These are phyloP conservation scores for Malaclemys terrapin DNA, from an alignment of 2,113 vertebrate genomes.

Conservation along the genomic window DNA sequence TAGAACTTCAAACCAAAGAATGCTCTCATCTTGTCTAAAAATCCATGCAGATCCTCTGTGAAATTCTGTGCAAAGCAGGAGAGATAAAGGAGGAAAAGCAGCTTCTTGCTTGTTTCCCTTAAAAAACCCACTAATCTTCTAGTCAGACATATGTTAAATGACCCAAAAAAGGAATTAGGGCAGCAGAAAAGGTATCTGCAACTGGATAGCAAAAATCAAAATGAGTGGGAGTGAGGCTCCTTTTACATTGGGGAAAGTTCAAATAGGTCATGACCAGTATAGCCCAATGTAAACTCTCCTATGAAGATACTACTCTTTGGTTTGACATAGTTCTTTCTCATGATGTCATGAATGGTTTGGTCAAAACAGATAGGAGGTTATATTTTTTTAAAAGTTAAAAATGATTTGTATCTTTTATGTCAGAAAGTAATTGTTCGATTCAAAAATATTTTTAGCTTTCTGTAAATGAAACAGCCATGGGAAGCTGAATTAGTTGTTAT, in stretches of 20 bases:
- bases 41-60: not conserved
- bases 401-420: not conserved
- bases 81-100: not conserved
- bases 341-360: not conserved
- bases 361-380: not conserved
- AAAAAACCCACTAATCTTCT: constrained; percentile 34
- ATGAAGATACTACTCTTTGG: constrained; percentile 10
- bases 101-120: constrained; percentile 24
- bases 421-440: not conserved
- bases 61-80: fast-evolving
- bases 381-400: not conserved
- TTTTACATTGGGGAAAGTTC: constrained; percentile 6
- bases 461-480: not conserved
- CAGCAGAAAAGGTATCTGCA: constrained; percentile 34
- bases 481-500: not conserved
- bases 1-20: not conserved
- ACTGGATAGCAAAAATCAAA: not conserved
- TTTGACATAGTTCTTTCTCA: not conserved
- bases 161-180: constrained; percentile 56
- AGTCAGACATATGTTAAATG: constrained; percentile 31
- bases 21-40: not conserved
- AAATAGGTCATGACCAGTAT: constrained; percentile 58
- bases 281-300: not conserved
- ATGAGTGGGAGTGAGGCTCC: not conserved
- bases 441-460: not conserved